These are phyloP conservation scores for Polietes domitor DNA, from an alignment of 2,888 invertebrate genomes.

Conservation along the genomic window DNA sequence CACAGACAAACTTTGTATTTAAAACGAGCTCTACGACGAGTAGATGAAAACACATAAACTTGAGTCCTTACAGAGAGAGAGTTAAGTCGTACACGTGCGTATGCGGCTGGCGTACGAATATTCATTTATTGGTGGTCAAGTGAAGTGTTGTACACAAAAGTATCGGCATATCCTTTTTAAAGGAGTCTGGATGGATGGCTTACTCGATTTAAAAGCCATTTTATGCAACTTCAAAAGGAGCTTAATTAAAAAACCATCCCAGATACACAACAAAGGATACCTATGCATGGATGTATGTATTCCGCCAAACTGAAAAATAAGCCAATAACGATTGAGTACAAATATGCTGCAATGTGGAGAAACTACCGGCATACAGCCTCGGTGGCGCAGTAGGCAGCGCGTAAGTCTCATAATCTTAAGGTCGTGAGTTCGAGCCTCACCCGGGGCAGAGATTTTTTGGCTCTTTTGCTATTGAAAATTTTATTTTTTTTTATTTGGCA, in stretches of 20 bases:
- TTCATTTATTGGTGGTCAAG: background rate
- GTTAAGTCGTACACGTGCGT: background rate
- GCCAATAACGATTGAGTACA: no score
- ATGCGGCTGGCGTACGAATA: background rate
- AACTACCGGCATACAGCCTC: slow-evolving; percentile 69
- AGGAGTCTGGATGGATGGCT: slow-evolving; percentile 21
- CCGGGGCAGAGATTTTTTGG: slow-evolving; percentile 73
- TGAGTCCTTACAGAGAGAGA: background rate
- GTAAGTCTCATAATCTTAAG: slow-evolving; percentile 79
- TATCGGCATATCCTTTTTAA: slow-evolving; percentile 36
- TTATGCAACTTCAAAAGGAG: slow-evolving; percentile 31
- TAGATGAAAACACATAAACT: background rate
- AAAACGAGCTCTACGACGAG: slow-evolving; percentile 23
- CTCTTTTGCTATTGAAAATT: no score
- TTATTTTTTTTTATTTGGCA: background rate
- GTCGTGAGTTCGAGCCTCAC: slow-evolving; percentile 79
- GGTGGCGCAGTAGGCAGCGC: slow-evolving; percentile 78
- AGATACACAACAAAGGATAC: background rate
- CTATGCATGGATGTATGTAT: background rate
- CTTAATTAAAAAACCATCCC: slow-evolving; percentile 37
- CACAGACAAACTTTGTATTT: slow-evolving; percentile 17
- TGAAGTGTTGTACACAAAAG: slow-evolving; percentile 29
- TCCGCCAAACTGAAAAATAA: no score
- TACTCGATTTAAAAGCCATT: slow-evolving; percentile 47
- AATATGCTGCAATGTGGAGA: background rate